Evolutionary conservation across 2,888 invertebrate species (phyloP), one percentile per base, ranked within the genome.

Genomic region (Agrotis clavis): DNA sequence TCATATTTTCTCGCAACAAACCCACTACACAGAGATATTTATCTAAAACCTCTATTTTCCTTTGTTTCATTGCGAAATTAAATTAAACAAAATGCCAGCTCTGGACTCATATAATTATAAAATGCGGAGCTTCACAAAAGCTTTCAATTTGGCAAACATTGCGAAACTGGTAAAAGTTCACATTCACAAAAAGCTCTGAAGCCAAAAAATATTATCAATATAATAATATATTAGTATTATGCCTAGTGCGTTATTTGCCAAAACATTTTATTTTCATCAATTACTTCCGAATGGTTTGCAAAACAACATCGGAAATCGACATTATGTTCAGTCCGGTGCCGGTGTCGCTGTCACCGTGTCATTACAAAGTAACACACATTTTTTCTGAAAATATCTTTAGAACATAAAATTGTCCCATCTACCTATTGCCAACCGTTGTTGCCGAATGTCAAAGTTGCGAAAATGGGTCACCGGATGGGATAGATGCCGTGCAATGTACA

Each of bases 381-480:
- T 79, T 82, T 82, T 88, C 89, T 89, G 79, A 88, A 92, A 92
- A 92, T 91, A 92, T 90, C 11, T 67, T 53, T 61, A 71, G 61
- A 76, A 65, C 68, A 77, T 66, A 66, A 63, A 80, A 92, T 89
- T 89, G 89, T 92, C 88, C 85, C 90, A 89, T 90, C 87, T 91
- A 91, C 89, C 89, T 92, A 91, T 90, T 93, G 92, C 92, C 91
- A 92, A 92, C 90, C 88, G 90, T 88, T 87, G 90, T 90, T 92
- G 90, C 92, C 90, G 92, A 93, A 91, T 92, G 91, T 91, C 88
- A 91, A 92, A 90, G 90, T 92, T 92, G 91, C 89, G 91, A 93
- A 95, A 95, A 94, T 95, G 92, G 95, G 95, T 95, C 95, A 95
- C 92, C 77, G 83, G 82, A 82, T 85, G 69, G 64, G 70, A 82